These are phyloP conservation scores for Mormyrus lacerda DNA, from an alignment of 2,113 vertebrate species.

Conservation along the genomic window DNA sequence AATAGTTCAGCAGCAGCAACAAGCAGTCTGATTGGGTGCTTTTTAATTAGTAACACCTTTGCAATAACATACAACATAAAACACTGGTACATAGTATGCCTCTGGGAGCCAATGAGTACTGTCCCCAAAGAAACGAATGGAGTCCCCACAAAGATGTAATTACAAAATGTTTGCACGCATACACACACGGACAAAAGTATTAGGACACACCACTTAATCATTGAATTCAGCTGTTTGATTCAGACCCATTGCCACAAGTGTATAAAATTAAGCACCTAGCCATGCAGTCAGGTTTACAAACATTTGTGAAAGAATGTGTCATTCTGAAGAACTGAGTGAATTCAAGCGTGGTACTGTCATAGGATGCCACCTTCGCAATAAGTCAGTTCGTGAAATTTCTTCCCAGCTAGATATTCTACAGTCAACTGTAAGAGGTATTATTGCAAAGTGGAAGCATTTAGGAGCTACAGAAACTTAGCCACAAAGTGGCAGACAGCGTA, in stretches of 20 bases:
- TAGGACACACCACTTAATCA: background rate
- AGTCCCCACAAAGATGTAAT: no score
- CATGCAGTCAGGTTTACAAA: background rate
- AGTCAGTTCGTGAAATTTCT: background rate
- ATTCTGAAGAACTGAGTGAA: background rate
- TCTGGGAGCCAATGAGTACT: no score
- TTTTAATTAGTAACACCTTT: no score
- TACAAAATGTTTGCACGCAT: no score
- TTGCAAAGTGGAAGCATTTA: background rate
- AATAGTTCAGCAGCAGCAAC: no score
- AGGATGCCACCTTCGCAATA: background rate
- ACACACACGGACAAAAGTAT: background rate
- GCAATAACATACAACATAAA: no score
- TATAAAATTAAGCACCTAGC: background rate
- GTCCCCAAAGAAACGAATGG: no score
- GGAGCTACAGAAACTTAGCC: background rate
- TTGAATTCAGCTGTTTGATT: background rate
- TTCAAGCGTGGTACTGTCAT: background rate
- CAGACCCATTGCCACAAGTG: background rate
- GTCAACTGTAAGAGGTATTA: background rate
- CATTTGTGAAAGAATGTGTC: background rate
- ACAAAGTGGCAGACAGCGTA: background rate
- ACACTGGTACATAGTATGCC: no score
- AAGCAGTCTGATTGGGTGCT: no score
- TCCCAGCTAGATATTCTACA: background rate